Evolutionary conservation across 2,888 invertebrate species (phyloP).

Genomic region (Escarpia spicata): DNA sequence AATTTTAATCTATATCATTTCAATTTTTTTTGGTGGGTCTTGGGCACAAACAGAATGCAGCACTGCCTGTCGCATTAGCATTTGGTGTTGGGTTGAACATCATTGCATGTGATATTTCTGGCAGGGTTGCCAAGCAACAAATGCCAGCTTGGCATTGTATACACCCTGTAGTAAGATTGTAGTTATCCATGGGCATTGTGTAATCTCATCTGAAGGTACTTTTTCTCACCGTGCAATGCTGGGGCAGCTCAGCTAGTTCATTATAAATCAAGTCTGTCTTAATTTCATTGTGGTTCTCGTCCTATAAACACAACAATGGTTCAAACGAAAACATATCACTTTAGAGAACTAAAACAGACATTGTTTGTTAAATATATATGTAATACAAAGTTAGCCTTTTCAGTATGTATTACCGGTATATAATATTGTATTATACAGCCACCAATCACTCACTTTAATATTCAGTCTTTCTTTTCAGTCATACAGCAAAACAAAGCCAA

Average conservation of each 20-base stretch:
- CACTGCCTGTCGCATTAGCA: too few species aligned
- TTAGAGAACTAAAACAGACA: background rate
- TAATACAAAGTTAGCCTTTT: background rate
- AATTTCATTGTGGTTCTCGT: background rate
- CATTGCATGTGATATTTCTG: too few species aligned
- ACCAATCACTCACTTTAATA: background rate
- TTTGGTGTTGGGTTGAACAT: too few species aligned
- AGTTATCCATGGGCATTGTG: too few species aligned
- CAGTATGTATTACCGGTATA: background rate
- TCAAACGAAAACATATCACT: background rate
- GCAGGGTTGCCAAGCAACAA: too few species aligned
- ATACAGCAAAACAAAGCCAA: slow-evolving; percentile 8
- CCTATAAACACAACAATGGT: background rate
- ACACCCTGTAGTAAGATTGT: too few species aligned
- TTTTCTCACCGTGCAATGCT: too few species aligned
- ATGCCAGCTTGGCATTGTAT: too few species aligned
- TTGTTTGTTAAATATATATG: background rate
- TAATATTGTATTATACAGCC: background rate
- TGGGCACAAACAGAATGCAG: too few species aligned
- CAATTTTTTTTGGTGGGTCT: too few species aligned
- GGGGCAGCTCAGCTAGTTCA: background rate
- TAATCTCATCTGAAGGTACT: too few species aligned
- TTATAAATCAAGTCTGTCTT: background rate
- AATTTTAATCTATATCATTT: too few species aligned
- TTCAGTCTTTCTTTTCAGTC: slow-evolving; percentile 24